A percentile compares a stretch with the other conserved stretches of the same genome.
phyloP scores from a whole-genome alignment of 2,797 vertebrate genomes.

The Octomys mimax region DNA sequence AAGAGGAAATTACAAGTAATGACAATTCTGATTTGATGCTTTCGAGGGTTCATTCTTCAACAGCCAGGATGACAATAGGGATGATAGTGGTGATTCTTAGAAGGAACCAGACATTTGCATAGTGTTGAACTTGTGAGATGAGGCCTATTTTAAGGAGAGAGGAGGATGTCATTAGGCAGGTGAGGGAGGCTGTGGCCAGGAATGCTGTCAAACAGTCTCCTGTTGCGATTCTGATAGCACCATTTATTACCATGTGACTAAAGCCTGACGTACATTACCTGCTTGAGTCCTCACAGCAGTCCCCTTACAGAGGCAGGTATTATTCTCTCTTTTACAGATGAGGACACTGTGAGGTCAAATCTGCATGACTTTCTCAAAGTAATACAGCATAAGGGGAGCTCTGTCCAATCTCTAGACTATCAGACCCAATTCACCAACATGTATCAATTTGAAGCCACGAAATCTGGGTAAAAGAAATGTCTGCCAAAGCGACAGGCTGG shows the following conservation, averaged over 20 bases:
- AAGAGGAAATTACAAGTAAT: conserved; percentile 8
- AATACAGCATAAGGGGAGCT: neutral
- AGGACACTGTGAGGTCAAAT: neutral
- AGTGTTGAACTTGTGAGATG: neutral
- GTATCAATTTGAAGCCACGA: conserved; percentile 32
- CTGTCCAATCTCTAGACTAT: neutral
- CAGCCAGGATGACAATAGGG: neutral
- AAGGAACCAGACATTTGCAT: neutral
- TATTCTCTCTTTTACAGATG: neutral
- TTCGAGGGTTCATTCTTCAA: conserved; percentile 40
- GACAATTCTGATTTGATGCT: neutral
- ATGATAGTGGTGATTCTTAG: neutral
- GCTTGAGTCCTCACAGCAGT: neutral
- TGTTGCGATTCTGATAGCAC: neutral
- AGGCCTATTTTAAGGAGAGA: neutral
- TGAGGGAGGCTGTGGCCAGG: neutral
- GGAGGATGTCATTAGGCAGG: neutral
- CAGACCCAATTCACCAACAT: neutral
- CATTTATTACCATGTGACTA: neutral
- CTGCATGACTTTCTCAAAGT: neutral
- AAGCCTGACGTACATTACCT: neutral
- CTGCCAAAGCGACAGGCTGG: conserved; percentile 21
- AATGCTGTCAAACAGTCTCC: conserved; percentile 1
- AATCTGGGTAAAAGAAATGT: conserved; percentile 14
- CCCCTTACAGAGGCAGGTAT: neutral